Evolutionary conservation across 2,888 invertebrate genomes (phyloP).

Genomic region (Xylophagus ater): DNA sequence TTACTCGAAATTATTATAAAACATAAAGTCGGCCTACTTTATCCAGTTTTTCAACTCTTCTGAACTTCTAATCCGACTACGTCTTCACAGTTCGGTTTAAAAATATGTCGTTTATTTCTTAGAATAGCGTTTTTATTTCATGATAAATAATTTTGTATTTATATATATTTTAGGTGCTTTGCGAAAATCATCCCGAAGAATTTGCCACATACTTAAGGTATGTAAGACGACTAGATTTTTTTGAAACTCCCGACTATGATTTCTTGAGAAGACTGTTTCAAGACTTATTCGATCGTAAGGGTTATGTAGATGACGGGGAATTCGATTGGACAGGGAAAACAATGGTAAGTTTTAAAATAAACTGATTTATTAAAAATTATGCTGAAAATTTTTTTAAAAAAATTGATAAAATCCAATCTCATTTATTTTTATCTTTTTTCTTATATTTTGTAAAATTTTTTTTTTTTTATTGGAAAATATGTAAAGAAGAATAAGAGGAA

Average conservation of each 20-base stretch:
- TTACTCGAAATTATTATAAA: too few species aligned
- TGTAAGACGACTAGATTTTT: slow-evolving; percentile 95
- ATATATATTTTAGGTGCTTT: slow-evolving; percentile 47
- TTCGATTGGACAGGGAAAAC: slow-evolving; percentile 93
- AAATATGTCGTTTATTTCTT: not conserved
- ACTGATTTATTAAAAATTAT: too few species aligned
- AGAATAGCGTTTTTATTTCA: slow-evolving; percentile 2
- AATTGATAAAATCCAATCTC: too few species aligned
- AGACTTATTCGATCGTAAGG: slow-evolving; percentile 78
- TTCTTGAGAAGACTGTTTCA: slow-evolving; percentile 92
- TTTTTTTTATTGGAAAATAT: too few species aligned
- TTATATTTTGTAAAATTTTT: too few species aligned
- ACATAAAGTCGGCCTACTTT: too few species aligned
- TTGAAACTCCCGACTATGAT: slow-evolving; percentile 99
- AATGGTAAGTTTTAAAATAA: slow-evolving; percentile 44
- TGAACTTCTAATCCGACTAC: too few species aligned
- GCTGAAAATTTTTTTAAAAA: too few species aligned
- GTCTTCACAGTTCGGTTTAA: not conserved
- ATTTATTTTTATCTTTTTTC: too few species aligned
- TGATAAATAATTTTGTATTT: slow-evolving; percentile 3
- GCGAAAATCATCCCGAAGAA: slow-evolving; percentile 86
- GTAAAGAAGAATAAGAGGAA: too few species aligned
- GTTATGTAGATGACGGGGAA: slow-evolving; percentile 80
- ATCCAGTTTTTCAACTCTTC: too few species aligned
- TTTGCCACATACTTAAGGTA: slow-evolving; percentile 96